These are phyloP conservation scores for Adelosebastes latens DNA, from an alignment of 2,797 vertebrate species.

Conservation along the genomic window DNA sequence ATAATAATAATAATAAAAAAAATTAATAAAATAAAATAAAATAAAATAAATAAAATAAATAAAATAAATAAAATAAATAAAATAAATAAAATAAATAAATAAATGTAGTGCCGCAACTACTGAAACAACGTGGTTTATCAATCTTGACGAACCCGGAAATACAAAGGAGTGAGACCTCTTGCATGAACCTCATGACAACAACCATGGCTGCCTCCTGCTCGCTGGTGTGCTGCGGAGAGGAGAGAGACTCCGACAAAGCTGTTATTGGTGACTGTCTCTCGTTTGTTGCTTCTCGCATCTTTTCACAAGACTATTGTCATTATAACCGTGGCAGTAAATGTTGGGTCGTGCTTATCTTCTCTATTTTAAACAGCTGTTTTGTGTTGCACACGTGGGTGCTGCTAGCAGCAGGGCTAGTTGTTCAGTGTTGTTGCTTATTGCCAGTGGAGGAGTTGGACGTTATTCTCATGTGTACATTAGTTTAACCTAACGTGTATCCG, in stretches of 20 bases:
- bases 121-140: not conserved
- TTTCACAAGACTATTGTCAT: accelerated
- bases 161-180: not conserved
- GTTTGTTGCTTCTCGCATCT: not conserved
- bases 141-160: constrained; percentile 23
- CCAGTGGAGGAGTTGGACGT: not conserved
- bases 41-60: too few relatives aligned
- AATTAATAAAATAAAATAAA: too few relatives aligned
- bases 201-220: constrained; percentile 77
- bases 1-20: not conserved
- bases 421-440: not conserved
- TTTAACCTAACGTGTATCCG: too few relatives aligned
- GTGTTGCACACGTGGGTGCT: constrained; percentile 50
- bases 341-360: accelerated
- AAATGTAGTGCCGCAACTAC: too few relatives aligned
- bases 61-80: not conserved
- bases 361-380: not conserved
- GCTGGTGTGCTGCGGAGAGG: constrained; percentile 71
- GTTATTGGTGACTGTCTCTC: constrained; percentile 71
- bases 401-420: not conserved
- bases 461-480: not conserved
- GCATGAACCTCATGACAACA: constrained; percentile 17
- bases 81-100: not conserved
- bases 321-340: too few relatives aligned
- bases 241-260: constrained; percentile 69